Percentiles rank a stretch among this genome's conserved stretches.
Conservation (phyloP, 2,888 invertebrate genomes). For the Noctua janthe region DNA sequence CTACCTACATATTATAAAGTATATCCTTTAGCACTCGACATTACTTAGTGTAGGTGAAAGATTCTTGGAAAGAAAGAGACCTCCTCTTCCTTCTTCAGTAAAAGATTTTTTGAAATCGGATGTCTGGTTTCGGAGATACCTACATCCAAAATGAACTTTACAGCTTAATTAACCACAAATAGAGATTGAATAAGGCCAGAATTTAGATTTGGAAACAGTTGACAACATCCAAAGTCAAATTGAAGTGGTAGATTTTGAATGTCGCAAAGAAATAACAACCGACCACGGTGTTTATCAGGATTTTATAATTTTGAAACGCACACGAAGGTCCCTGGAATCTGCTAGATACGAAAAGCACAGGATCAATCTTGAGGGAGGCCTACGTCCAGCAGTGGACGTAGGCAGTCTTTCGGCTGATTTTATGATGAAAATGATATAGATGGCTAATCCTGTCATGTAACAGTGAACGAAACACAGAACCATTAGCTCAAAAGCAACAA, state of each 20-base stretch:
- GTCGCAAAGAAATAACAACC: background rate
- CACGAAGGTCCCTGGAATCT: background rate
- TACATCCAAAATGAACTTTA: background rate
- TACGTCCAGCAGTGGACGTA: background rate
- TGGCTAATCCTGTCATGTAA: background rate
- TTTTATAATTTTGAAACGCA: background rate
- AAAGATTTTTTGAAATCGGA: background rate
- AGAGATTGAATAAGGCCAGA: background rate
- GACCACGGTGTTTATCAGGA: background rate
- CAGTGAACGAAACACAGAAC: constrained; percentile 69
- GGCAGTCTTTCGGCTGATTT: too few relatives aligned
- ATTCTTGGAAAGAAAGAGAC: too few relatives aligned
- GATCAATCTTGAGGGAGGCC: background rate
- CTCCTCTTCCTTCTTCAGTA: too few relatives aligned
- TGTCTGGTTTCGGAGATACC: background rate
- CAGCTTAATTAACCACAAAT: background rate
- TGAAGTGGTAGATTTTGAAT: background rate
- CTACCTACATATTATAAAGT: background rate
- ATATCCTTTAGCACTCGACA: background rate
- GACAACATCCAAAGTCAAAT: background rate
- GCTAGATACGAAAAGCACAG: background rate
- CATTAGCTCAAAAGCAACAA: constrained; percentile 68
- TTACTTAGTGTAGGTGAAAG: background rate
- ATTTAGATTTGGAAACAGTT: background rate
- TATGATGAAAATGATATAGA: background rate